A percentile compares a stretch with the other conserved stretches of the same genome.
These are phyloP conservation scores for Mechanitis messenoides DNA, from an alignment of 2,888 invertebrate genomes.

Conservation along the genomic window DNA sequence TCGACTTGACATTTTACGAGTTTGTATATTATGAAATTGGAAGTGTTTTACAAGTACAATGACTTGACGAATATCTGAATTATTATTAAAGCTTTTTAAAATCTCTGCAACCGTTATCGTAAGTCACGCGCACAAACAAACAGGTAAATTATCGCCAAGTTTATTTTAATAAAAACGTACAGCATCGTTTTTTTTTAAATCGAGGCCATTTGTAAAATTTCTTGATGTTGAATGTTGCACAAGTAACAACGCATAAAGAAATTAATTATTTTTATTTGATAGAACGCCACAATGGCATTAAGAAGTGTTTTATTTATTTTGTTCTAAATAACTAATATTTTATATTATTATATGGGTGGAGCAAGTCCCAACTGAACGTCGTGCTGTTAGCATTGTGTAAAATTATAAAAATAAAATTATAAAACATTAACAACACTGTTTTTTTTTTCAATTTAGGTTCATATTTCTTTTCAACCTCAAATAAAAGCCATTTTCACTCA, in stretches of 20 bases:
- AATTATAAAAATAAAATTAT: constrained; percentile 45
- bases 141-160: not conserved
- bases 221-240: constrained; percentile 66
- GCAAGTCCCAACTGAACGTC: constrained; percentile 60
- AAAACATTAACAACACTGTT: constrained; percentile 1
- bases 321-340: constrained; percentile 72
- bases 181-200: constrained; percentile 48
- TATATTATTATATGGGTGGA: constrained; percentile 59
- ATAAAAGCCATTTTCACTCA: no score
- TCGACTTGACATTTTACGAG: constrained; percentile 10
- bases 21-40: not conserved
- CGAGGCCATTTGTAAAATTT: constrained; percentile 71
- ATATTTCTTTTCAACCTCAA: not conserved
- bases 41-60: constrained; percentile 6
- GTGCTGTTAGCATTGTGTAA: constrained; percentile 70
- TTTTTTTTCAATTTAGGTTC: not conserved
- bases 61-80: not conserved
- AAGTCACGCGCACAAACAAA: not conserved
- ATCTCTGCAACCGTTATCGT: not conserved
- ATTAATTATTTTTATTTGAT: constrained; percentile 49
- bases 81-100: not conserved
- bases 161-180: not conserved
- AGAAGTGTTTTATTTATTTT: constrained; percentile 73
- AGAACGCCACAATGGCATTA: constrained; percentile 62
- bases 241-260: constrained; percentile 67